These are phyloP conservation scores for Protosalanx chinensis DNA, from an alignment of 2,797 vertebrate genomes.

Conservation along the genomic window DNA sequence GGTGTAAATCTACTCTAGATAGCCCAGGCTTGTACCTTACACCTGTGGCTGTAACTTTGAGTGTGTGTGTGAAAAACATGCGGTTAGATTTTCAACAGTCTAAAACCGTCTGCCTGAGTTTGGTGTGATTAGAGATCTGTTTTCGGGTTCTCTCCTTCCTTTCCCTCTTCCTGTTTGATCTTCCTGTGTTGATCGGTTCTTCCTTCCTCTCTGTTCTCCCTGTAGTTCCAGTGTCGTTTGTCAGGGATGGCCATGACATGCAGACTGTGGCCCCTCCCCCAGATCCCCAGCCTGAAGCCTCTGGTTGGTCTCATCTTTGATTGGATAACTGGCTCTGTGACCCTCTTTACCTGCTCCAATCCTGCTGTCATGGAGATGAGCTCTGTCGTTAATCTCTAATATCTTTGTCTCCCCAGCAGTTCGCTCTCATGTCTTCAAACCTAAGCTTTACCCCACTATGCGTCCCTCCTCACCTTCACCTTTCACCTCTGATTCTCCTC, in stretches of 20 bases:
- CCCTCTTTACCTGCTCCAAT: background rate
- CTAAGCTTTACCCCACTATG: conserved; percentile 61
- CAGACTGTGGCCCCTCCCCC: conserved; percentile 28
- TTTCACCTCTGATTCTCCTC: conserved; percentile 40
- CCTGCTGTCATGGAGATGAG: background rate
- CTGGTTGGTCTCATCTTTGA: conserved; percentile 44
- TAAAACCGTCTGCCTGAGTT: background rate
- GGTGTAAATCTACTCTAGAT: background rate
- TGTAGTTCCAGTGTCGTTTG: conserved; percentile 56
- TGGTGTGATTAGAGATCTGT: background rate
- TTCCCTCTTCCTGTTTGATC: background rate
- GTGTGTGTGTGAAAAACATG: background rate
- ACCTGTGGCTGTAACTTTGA: background rate
- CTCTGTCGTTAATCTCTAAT: conserved; percentile 4
- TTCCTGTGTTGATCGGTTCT: background rate
- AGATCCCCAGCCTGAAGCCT: conserved; percentile 23
- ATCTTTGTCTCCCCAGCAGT: conserved; percentile 36
- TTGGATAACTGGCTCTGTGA: background rate
- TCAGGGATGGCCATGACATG: conserved; percentile 50
- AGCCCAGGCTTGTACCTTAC: background rate
- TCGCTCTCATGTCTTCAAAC: conserved; percentile 62
- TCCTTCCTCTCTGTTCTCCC: conserved; percentile 7
- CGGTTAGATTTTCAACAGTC: background rate
- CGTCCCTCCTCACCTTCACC: conserved; percentile 68
- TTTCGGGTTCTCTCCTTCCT: background rate